Base-by-base conservation (phyloP, 2,797 vertebrate species). In the Parauchenoglanis ngamensis region DNA sequence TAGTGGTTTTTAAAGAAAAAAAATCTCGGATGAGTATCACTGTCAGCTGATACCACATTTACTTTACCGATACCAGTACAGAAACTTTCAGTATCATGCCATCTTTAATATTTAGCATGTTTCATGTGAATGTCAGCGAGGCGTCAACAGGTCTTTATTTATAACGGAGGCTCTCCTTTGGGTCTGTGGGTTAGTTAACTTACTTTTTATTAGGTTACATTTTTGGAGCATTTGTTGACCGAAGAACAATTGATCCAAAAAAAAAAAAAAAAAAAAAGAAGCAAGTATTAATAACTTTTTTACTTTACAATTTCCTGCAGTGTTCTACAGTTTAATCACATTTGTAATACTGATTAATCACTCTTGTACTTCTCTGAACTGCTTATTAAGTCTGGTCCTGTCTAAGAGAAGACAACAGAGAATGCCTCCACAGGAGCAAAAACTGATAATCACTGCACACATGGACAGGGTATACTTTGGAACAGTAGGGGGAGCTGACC, bases 401-500 rank as follows among this genome's bases (percentile, higher is more conserved):
- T 46, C n/a, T 57, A 31, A 49, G 8, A 52, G 15, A 85, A 61
- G 25, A 44, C 17, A 56, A 63, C 2, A 17, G 63, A 17, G 23
- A 25, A 23, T 19, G 21, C 25, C n/a, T 21, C n/a, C 80, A 31
- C 1, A 35, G n/a, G n/a, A n/a, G 23, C 8, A 59, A 59, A 57
- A 57, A 21, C 52, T 40, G 54, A 59, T 12, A 4, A 40, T 79
- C 52, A 35, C n/a, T 31, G 17, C 52, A 31, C n/a, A 35, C 35
- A 80, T 4, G 17, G n/a, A 67, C 61, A 79, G 46, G 40, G 35
- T 19, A 79, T 31, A 83, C 17, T 46, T 5, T 49, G 8, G 21
- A 70, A 49, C 40, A 83, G 10, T 28, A 82, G 54, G 57, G 79
- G 85, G 68, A 19, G 89, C 96, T 94, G 94, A 99, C 98, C 95